Conservation (phyloP, 2,888 invertebrate genomes). For the Hymenopus coronatus region DNA sequence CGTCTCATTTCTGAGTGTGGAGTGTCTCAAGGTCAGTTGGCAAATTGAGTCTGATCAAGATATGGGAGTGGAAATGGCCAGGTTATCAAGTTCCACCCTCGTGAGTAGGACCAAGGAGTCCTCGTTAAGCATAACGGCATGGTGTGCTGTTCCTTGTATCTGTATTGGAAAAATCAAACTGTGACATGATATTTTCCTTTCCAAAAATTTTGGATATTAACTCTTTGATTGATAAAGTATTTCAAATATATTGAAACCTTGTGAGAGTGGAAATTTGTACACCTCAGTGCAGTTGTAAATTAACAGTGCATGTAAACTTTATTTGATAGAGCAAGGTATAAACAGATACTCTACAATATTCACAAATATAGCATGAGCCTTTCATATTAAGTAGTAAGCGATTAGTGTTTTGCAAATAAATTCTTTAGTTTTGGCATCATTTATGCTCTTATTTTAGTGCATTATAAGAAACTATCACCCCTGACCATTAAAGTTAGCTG, state of each 20-base stretch:
- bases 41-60: background rate
- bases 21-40: conserved; percentile 65
- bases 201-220: background rate
- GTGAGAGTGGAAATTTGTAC: background rate
- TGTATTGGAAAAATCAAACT: background rate
- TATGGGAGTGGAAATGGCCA: background rate
- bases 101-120: background rate
- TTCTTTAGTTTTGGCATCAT: no score
- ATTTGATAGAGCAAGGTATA: background rate
- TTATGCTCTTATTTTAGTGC: no score
- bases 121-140: background rate
- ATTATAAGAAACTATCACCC: no score
- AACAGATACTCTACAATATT: no score
- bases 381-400: no score
- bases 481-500: no score
- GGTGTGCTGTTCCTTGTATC: background rate
- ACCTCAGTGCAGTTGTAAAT: background rate
- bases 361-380: no score
- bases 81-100: background rate
- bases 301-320: background rate
- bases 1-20: conserved; percentile 85
- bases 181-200: background rate
- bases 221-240: background rate
- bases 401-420: no score
- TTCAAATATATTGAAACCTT: background rate